Evolutionary conservation across 2,113 vertebrate genomes (phyloP), one percentile per base, ranked within the genome.

Genomic region (Ciconia boyciana): DNA sequence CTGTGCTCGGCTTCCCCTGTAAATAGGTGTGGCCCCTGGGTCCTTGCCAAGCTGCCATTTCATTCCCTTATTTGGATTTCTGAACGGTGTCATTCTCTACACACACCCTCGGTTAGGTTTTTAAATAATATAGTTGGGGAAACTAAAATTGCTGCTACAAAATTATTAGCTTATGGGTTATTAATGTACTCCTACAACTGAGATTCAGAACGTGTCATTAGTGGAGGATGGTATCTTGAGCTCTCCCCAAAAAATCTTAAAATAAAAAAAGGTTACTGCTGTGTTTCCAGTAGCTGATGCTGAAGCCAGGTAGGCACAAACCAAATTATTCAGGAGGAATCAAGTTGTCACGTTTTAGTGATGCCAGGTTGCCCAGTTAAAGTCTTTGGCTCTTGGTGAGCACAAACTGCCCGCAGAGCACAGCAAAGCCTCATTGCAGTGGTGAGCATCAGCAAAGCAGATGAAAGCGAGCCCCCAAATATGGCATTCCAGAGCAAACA

Each of bases 31-130:
- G 91, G 85, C 74, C 2, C 2, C 72, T 89, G 86, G 81, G 68
- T 18, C n/a, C 21, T 39, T 78, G 80, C 84, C 93, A 90, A n/a
- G 79, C 62, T 90, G 90, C 83, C 82, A 69, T 91, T 87, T 75
- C 89, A 18, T 69, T 94, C 85, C 94, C 92, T 89, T 89, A 74
- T 87, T 90, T 92, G 87, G 94, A 17, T 83, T 52, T 87, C 76
- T 46, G 86, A 66, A 6, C 8, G 3, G 57, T 93, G 90, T 74
- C 90, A 20, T 83, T 79, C 72, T 48, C 68, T 16, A 15, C 61
- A 31, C 93, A 69, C 87, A 34, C 94, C 78, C 87, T 75, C 8
- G 1, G 34, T 34, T 29, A 16, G 66, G 24, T 11, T 75, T 90
- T 74, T 36, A 61, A 87, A 71, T 83, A 43, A 60, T 52, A 49